Evolutionary conservation across 2,888 invertebrate genomes (phyloP).

Genomic region (Caenorhabditis parvicauda): DNA sequence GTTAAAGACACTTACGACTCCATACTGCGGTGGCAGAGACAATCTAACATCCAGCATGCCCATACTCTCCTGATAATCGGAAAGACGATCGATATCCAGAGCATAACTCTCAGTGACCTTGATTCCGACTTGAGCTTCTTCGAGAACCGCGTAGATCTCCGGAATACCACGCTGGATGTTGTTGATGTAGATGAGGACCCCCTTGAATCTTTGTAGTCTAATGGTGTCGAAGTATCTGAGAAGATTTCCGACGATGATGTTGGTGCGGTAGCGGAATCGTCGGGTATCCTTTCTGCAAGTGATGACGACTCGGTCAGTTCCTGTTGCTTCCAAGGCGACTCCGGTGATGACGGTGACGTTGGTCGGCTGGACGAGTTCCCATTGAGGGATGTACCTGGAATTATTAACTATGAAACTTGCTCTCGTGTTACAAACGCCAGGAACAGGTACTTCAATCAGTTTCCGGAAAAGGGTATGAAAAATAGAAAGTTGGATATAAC

Average conservation of each 20-base stretch:
- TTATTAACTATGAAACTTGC: too few species aligned
- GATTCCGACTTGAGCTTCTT: constrained; percentile 55
- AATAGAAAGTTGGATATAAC: too few species aligned
- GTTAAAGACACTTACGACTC: constrained; percentile 45
- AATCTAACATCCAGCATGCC: constrained; percentile 58
- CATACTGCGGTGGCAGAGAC: constrained; percentile 59
- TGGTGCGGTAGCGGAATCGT: constrained; percentile 55
- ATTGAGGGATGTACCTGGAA: constrained; percentile 55
- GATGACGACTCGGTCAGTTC: constrained; percentile 56
- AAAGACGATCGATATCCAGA: constrained; percentile 58
- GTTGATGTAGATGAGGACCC: constrained; percentile 61
- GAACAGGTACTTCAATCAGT: too few species aligned
- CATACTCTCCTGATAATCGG: constrained; percentile 60
- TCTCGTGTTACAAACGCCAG: too few species aligned
- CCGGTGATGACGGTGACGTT: constrained; percentile 62
- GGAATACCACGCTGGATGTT: constrained; percentile 61
- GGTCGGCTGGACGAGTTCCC: constrained; percentile 59
- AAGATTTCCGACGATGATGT: constrained; percentile 61
- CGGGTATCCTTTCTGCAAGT: constrained; percentile 60
- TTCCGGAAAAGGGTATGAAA: too few species aligned
- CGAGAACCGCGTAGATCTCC: constrained; percentile 61
- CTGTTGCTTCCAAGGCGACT: constrained; percentile 40
- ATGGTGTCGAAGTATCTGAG: constrained; percentile 62
- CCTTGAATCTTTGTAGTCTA: constrained; percentile 57
- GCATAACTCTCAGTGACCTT: constrained; percentile 47